These are phyloP conservation scores for Brachyhypopomus occidentalis DNA, from an alignment of 2,113 vertebrate species.

Conservation along the genomic window DNA sequence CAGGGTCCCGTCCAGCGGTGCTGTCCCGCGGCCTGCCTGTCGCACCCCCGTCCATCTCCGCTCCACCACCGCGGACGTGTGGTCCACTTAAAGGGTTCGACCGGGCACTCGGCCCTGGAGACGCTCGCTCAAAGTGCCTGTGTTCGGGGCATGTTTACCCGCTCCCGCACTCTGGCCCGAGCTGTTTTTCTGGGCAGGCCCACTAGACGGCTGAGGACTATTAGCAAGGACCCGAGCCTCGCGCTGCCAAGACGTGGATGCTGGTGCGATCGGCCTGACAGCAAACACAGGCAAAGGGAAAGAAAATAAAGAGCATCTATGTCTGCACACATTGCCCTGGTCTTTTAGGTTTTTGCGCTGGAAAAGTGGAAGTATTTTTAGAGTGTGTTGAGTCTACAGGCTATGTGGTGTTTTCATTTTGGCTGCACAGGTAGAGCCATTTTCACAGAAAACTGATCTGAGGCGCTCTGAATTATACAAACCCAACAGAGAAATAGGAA, in stretches of 20 bases:
- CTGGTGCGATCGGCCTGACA: constrained; percentile 47
- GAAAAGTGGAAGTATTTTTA: constrained; percentile 51
- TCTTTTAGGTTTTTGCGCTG: constrained; percentile 24
- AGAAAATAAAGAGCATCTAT: constrained; percentile 42
- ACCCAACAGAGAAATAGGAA: background rate
- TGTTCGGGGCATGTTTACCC: constrained; percentile 52
- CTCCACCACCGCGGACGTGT: constrained; percentile 69
- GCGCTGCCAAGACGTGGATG: constrained; percentile 41
- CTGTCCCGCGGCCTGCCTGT: background rate
- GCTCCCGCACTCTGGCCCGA: constrained; percentile 50
- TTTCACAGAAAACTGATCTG: constrained; percentile 30
- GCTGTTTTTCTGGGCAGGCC: constrained; percentile 67
- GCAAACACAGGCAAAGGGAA: constrained; percentile 44
- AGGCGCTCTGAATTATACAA: background rate
- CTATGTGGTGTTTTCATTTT: constrained; percentile 43
- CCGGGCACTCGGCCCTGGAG: constrained; percentile 56
- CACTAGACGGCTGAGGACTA: constrained; percentile 54
- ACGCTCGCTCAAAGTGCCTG: constrained; percentile 47
- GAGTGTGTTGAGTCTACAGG: constrained; percentile 53
- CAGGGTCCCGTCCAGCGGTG: background rate
- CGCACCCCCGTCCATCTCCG: constrained; percentile 49
- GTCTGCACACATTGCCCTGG: constrained; percentile 35
- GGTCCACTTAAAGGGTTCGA: constrained; percentile 68
- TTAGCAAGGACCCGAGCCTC: constrained; percentile 44
- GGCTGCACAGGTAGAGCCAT: constrained; percentile 36